A percentile compares a stretch with the other conserved stretches of the same genome.
These are phyloP conservation scores for Pristionchus exspectatus DNA, from an alignment of 2,888 invertebrate species.

Conservation along the genomic window DNA sequence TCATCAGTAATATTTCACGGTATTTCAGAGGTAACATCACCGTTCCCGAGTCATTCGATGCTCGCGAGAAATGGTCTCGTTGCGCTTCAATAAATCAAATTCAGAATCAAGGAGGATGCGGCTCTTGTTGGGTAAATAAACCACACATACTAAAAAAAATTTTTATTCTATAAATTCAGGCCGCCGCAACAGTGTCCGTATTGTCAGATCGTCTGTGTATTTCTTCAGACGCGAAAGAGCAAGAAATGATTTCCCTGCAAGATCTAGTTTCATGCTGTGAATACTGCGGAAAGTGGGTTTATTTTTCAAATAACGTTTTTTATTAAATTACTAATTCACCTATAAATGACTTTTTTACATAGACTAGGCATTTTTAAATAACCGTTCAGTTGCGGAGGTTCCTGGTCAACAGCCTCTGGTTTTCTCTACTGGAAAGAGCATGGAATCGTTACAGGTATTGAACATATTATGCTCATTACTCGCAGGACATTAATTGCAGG, in stretches of 20 bases:
- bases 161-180: constrained; percentile 53
- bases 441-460: neutral
- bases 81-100: neutral
- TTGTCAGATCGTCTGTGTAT: constrained; percentile 79
- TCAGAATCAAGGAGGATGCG: constrained; percentile 26
- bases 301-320: constrained; percentile 72
- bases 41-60: neutral
- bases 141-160: neutral
- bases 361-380: neutral
- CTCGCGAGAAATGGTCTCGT: neutral
- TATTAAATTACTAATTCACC: neutral
- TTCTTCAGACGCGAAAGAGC: constrained; percentile 76
- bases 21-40: neutral
- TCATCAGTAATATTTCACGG: too few relatives aligned
- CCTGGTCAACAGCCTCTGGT: neutral
- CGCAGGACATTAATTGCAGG: too few relatives aligned
- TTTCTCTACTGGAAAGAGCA: neutral
- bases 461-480: neutral
- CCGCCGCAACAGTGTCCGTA: constrained; percentile 63
- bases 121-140: neutral
- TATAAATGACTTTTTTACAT: too few relatives aligned
- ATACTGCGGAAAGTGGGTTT: constrained; percentile 77
- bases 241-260: constrained; percentile 78
- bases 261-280: constrained; percentile 79
- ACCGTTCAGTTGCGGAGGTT: neutral